Percentiles rank a stretch among this genome's conserved stretches.
Conservation (phyloP, 1,140 invertebrate species). For the Galendromus occidentalis region DNA sequence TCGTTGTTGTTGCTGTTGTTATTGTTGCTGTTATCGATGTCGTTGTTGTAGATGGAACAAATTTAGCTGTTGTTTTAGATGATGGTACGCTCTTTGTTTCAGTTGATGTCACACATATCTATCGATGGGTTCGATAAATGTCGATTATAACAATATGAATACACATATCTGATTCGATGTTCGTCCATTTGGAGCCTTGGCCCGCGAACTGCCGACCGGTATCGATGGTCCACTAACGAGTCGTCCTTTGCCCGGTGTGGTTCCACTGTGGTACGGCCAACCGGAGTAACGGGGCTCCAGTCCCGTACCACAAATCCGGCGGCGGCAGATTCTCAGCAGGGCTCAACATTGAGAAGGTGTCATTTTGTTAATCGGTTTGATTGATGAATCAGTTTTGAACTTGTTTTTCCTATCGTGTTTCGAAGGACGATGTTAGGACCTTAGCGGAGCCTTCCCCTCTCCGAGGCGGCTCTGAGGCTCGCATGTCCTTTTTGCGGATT, state of each 20-base stretch:
- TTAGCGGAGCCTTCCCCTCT: too few species aligned
- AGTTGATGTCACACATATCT: not conserved
- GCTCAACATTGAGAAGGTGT: conserved; percentile 11
- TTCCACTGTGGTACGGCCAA: too few species aligned
- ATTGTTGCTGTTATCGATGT: not conserved
- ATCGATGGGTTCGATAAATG: too few species aligned
- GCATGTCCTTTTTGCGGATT: too few species aligned
- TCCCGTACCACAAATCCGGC: not conserved
- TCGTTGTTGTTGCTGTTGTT: not conserved
- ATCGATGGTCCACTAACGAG: not conserved
- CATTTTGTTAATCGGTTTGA: conserved; percentile 5
- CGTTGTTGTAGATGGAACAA: not conserved
- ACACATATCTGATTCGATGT: not conserved
- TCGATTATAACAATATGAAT: too few species aligned
- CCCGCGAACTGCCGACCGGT: conserved; percentile 10
- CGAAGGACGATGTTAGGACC: too few species aligned
- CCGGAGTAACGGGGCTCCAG: too few species aligned
- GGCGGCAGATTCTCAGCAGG: conserved; percentile 10
- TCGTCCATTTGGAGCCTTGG: conserved; percentile 10
- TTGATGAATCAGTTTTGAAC: not conserved
- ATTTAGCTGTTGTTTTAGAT: not conserved
- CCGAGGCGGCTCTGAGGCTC: too few species aligned
- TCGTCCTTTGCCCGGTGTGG: too few species aligned
- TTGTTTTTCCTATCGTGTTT: too few species aligned
- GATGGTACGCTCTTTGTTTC: not conserved